These are phyloP conservation scores for Quadroppia sp. DNA, from an alignment of 2,888 invertebrate species.

Conservation along the genomic window DNA sequence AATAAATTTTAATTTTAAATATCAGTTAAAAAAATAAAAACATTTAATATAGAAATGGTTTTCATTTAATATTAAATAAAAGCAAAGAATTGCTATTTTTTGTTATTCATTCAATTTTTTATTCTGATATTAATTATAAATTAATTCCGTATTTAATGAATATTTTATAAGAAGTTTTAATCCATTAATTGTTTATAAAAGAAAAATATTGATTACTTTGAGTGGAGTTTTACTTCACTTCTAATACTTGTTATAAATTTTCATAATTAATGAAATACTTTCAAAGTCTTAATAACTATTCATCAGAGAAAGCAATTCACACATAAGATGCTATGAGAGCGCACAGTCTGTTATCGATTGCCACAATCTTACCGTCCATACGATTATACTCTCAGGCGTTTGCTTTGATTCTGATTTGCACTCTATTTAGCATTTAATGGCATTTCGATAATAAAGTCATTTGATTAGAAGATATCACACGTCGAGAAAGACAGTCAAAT, in stretches of 20 bases:
- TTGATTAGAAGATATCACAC: too few relatives aligned
- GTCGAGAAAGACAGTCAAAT: too few relatives aligned
- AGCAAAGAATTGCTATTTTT: too few relatives aligned
- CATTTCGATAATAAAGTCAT: too few relatives aligned
- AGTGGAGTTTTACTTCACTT: background rate
- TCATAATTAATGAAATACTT: background rate
- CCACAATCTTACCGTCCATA: background rate
- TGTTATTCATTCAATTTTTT: too few relatives aligned
- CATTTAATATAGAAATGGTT: too few relatives aligned
- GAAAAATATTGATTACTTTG: background rate
- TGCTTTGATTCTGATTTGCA: background rate
- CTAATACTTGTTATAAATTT: background rate
- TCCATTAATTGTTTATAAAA: background rate
- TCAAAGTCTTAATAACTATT: conserved; percentile 15
- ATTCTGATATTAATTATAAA: too few relatives aligned
- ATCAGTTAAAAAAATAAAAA: too few relatives aligned
- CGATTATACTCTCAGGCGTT: background rate
- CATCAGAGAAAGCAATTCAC: background rate
- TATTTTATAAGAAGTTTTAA: too few relatives aligned
- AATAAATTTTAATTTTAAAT: too few relatives aligned
- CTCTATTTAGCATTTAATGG: background rate
- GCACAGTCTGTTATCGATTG: background rate
- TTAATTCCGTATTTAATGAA: too few relatives aligned
- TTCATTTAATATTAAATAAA: too few relatives aligned
- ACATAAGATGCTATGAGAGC: background rate